A percentile compares a stretch with the other conserved stretches of the same genome.
Conservation (phyloP, 2,888 invertebrate genomes). For the Salticus scenicus region DNA sequence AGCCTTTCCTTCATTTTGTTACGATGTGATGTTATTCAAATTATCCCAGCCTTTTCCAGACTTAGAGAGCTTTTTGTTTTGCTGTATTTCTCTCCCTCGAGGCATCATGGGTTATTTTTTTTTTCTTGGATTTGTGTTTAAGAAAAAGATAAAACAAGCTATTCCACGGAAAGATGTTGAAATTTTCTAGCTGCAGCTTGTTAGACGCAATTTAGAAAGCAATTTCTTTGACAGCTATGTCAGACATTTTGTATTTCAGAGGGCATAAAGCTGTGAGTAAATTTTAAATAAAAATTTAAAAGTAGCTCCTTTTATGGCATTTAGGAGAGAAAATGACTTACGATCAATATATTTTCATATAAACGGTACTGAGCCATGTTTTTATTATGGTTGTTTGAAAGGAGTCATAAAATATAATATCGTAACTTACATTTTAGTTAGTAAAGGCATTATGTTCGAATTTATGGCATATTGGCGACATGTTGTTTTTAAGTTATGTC, state of each 20-base stretch:
- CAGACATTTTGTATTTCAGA: neutral
- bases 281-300: neutral
- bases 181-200: constrained; percentile 49
- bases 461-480: no score
- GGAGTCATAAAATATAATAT: no score
- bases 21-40: constrained; percentile 62
- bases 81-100: constrained; percentile 15
- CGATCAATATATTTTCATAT: neutral
- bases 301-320: neutral
- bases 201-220: constrained; percentile 58
- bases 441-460: no score
- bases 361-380: neutral
- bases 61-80: constrained; percentile 21
- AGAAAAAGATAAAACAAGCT: neutral
- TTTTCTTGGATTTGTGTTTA: neutral
- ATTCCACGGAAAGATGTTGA: constrained; percentile 23
- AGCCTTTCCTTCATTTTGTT: constrained; percentile 40
- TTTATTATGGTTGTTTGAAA: neutral
- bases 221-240: constrained; percentile 42
- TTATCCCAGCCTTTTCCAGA: constrained; percentile 36
- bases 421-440: no score
- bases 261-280: neutral
- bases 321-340: neutral
- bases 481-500: no score
- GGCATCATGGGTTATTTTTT: constrained; percentile 14